phyloP scores from a whole-genome alignment of 2,888 invertebrate genomes.

The Hirtodrosophila alboralis region DNA sequence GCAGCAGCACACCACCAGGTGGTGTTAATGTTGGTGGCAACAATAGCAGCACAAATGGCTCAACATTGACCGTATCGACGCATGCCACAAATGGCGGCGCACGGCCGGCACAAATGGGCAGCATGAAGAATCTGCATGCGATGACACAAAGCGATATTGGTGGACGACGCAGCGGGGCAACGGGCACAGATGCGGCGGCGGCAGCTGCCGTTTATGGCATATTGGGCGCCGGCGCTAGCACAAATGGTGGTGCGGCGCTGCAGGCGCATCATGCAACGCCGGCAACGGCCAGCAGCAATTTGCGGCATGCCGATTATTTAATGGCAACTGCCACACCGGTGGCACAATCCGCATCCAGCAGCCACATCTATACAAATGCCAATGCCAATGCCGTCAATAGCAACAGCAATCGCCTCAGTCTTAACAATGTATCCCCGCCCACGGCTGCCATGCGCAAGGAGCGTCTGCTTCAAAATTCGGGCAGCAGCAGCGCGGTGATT shows the following conservation, averaged over 20 bases:
- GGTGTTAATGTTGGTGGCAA: conserved; percentile 45
- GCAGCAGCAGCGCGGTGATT: conserved; percentile 44
- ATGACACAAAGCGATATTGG: conserved; percentile 83
- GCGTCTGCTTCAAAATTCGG: conserved; percentile 65
- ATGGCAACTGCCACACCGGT: conserved; percentile 80
- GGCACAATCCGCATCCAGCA: conserved; percentile 69
- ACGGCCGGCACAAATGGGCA: conserved; percentile 72
- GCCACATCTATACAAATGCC: conserved; percentile 67
- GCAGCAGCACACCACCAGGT: conserved; percentile 54
- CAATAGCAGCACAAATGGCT: conserved; percentile 37
- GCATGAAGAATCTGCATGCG: conserved; percentile 82
- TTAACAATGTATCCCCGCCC: conserved; percentile 82
- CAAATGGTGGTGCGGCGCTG: conserved; percentile 69
- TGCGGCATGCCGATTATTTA: conserved; percentile 80
- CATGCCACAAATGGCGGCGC: conserved; percentile 70
- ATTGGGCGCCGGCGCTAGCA: conserved; percentile 57
- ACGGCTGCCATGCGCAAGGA: conserved; percentile 80
- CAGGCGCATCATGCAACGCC: conserved; percentile 82
- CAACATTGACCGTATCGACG: conserved; percentile 44
- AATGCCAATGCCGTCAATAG: no score
- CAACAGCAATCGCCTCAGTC: conserved; percentile 76
- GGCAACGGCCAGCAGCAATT: conserved; percentile 74
- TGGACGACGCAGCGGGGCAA: conserved; percentile 75
- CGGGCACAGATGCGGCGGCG: conserved; percentile 49
- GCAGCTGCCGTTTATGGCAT: conserved; percentile 68